Conservation (phyloP, 2,797 vertebrate genomes). For the Emydoidea blandingii region DNA sequence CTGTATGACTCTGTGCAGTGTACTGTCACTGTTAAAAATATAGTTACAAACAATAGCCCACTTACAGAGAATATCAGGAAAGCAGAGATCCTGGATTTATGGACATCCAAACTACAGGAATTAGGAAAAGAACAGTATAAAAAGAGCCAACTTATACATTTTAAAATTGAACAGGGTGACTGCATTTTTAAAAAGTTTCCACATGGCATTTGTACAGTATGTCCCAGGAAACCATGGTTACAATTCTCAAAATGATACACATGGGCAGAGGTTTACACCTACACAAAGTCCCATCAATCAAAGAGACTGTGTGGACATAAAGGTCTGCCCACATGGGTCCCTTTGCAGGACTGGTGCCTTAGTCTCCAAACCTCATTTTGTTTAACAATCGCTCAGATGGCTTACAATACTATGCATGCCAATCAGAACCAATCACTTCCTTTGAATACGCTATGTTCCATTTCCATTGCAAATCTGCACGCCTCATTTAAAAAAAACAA, state of each 20-base stretch:
- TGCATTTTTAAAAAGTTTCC: conserved; percentile 28
- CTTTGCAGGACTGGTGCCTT: conserved; percentile 33
- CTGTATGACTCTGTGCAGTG: conserved; percentile 74
- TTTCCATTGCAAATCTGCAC: conserved; percentile 68
- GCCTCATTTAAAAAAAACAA: conserved; percentile 66
- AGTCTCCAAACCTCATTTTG: conserved; percentile 18
- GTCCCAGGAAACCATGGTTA: conserved; percentile 27
- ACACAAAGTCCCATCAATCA: not conserved
- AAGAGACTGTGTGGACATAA: not conserved
- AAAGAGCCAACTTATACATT: conserved; percentile 51
- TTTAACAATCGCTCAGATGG: conserved; percentile 48
- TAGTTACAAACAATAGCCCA: conserved; percentile 70
- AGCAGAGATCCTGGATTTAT: conserved; percentile 37
- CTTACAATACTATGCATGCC: conserved; percentile 24
- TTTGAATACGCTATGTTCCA: conserved; percentile 42
- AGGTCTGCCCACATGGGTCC: not conserved
- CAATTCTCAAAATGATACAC: conserved; percentile 40
- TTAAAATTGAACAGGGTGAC: conserved; percentile 60
- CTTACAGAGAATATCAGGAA: conserved; percentile 59
- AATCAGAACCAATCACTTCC: conserved; percentile 41
- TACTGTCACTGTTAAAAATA: conserved; percentile 70
- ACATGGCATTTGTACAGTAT: conserved; percentile 32
- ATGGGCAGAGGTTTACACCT: not conserved
- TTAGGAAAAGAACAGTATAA: conserved; percentile 56
- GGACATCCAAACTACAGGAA: conserved; percentile 49